phyloP scores from a whole-genome alignment of 2,113 vertebrate genomes.

The Lampris megalopsis region DNA sequence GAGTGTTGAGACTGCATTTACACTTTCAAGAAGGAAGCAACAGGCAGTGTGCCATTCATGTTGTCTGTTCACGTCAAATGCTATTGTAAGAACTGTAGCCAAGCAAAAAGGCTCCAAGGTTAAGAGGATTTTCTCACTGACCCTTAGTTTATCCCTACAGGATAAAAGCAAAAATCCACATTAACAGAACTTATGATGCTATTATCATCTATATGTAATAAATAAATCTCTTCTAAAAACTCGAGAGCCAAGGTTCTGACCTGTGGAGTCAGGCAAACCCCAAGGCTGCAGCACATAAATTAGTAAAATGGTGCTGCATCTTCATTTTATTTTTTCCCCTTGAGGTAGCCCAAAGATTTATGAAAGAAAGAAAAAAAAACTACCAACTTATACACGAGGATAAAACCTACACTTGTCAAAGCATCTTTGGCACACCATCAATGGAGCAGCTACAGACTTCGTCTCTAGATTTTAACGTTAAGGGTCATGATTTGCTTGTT shows the following conservation, averaged over 20 bases:
- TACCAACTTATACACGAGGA: too few species aligned
- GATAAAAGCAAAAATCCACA: conserved; percentile 58
- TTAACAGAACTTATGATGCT: conserved; percentile 6
- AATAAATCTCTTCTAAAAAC: conserved; percentile 7
- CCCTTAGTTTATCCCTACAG: conserved; percentile 38
- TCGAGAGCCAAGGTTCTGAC: neutral
- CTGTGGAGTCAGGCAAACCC: conserved; percentile 8
- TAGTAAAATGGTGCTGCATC: too few species aligned
- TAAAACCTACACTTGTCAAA: neutral
- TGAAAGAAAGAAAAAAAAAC: too few species aligned
- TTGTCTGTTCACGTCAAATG: conserved; percentile 25
- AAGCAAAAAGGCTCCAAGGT: conserved; percentile 53
- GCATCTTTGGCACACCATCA: conserved; percentile 9
- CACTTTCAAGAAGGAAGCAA: conserved; percentile 41
- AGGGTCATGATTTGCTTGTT: conserved; percentile 2
- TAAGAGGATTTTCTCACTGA: conserved; percentile 80
- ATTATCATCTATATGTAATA: conserved; percentile 6
- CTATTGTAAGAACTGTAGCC: conserved; percentile 57
- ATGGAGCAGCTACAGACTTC: conserved; percentile 4
- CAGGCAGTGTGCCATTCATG: conserved; percentile 33
- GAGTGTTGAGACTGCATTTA: conserved; percentile 16
- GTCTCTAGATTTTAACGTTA: neutral
- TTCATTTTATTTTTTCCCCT: too few species aligned
- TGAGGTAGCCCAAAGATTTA: too few species aligned
- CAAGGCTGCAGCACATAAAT: neutral